phyloP scores from a whole-genome alignment of 2,797 vertebrate genomes.

The Thamnophis elegans region DNA sequence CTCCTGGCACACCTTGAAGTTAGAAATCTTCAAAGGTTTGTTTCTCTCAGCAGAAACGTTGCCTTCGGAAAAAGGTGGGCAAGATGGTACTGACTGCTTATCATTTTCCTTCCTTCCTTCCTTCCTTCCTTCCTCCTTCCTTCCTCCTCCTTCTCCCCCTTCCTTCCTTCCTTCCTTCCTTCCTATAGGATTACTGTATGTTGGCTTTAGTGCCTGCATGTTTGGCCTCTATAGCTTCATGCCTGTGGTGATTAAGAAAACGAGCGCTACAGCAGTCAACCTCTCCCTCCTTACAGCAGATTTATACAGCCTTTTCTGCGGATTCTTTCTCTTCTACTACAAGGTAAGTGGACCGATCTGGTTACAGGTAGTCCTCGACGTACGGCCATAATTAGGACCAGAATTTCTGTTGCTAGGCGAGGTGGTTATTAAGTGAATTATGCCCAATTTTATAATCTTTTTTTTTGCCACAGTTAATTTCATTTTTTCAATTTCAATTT shows the following conservation, averaged over 20 bases:
- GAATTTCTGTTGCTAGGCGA: background rate
- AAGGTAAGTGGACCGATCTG: conserved; percentile 75
- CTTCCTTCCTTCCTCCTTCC: conserved; percentile 35
- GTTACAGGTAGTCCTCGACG: background rate
- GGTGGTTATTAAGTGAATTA: background rate
- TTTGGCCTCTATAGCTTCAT: conserved; percentile 95
- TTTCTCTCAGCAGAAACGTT: background rate
- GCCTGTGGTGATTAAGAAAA: conserved; percentile 92
- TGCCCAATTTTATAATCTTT: background rate
- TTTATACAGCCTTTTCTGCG: conserved; percentile 91
- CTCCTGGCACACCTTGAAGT: background rate
- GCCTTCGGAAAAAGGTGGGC: background rate
- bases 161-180: conserved; percentile 34
- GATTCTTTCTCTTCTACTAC: conserved; percentile 92
- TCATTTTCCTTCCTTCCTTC: background rate
- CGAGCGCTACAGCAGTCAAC: conserved; percentile 90
- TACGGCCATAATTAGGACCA: background rate
- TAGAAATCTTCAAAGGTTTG: background rate
- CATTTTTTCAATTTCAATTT: no score
- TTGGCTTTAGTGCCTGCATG: conserved; percentile 93
- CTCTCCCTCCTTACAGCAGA: conserved; percentile 91
- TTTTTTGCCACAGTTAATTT: background rate
- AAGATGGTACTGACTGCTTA: conserved; percentile 2
- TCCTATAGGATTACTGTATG: conserved; percentile 84
- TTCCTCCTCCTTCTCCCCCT: conserved; percentile 31